Percentiles rank a stretch among this genome's conserved stretches.
phyloP scores from a whole-genome alignment of 2,888 invertebrate species.

The Oligia latruncula region DNA sequence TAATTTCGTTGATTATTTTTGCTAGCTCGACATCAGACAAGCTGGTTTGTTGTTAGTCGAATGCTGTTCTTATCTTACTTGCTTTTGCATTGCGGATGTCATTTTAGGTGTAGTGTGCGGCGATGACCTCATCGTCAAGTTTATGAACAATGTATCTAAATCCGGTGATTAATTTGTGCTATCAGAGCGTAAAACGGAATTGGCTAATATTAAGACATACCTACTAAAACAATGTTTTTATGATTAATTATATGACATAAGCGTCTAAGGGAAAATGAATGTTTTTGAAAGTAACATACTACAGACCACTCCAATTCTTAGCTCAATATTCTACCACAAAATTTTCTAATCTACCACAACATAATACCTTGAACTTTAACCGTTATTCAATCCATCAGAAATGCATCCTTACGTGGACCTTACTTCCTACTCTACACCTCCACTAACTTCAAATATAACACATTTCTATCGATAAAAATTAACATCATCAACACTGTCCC shows the following conservation, averaged over 20 bases:
- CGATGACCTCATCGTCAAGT: constrained; percentile 42
- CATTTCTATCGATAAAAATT: constrained; percentile 55
- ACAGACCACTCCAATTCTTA: not conserved
- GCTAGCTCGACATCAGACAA: constrained; percentile 58
- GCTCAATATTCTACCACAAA: no score
- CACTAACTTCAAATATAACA: not conserved
- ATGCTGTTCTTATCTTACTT: constrained; percentile 46
- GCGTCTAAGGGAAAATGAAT: not conserved
- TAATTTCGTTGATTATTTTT: constrained; percentile 75
- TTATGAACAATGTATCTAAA: constrained; percentile 20
- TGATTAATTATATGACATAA: not conserved
- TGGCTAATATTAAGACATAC: constrained; percentile 24
- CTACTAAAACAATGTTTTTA: constrained; percentile 11
- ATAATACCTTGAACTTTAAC: not conserved
- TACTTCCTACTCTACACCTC: not conserved
- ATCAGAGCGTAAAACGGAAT: constrained; percentile 30
- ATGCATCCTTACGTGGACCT: not conserved
- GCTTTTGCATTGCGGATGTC: constrained; percentile 7
- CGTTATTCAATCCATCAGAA: not conserved
- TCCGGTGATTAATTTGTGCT: constrained; percentile 40
- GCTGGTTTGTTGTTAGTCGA: constrained; percentile 53
- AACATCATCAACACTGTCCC: constrained; percentile 47
- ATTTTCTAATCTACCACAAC: not conserved
- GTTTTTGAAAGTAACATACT: not conserved
- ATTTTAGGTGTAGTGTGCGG: not conserved